Percentiles rank a stretch among this genome's conserved stretches.
These are phyloP conservation scores for Mobula hypostoma DNA, from an alignment of 2,113 vertebrate species.

Conservation along the genomic window DNA sequence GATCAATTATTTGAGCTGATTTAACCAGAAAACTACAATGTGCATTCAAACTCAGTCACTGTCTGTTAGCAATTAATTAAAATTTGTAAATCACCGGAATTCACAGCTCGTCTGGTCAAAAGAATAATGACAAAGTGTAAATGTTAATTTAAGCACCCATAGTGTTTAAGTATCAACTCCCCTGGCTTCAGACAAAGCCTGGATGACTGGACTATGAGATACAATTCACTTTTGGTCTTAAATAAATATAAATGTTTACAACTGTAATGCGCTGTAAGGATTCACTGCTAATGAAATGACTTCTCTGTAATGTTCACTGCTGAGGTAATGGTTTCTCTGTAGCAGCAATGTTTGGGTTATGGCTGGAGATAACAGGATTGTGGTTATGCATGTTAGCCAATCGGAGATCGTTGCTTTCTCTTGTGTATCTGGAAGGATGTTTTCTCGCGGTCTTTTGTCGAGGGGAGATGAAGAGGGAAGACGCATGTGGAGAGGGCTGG, in stretches of 20 bases:
- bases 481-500: no score
- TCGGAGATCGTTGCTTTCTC: no score
- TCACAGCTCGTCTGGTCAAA: background rate
- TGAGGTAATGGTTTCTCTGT: no score
- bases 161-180: background rate
- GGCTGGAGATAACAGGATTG: no score
- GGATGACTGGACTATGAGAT: background rate
- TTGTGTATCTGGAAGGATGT: no score
- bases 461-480: no score
- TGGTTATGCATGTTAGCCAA: no score
- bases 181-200: background rate
- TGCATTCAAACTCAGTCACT: background rate
- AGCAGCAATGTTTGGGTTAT: no score
- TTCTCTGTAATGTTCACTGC: no score
- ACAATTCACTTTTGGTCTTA: background rate
- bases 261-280: background rate
- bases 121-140: background rate
- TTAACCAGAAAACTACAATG: background rate
- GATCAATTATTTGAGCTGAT: conserved; percentile 15
- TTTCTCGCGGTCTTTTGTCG: no score
- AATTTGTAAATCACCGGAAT: background rate
- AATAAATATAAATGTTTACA: background rate
- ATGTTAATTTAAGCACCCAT: background rate
- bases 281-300: no score
- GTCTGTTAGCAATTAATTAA: background rate